Percentiles rank a stretch among this genome's conserved stretches.
phyloP scores from a whole-genome alignment of 2,888 invertebrate genomes.

The Standfussiana lucernea region DNA sequence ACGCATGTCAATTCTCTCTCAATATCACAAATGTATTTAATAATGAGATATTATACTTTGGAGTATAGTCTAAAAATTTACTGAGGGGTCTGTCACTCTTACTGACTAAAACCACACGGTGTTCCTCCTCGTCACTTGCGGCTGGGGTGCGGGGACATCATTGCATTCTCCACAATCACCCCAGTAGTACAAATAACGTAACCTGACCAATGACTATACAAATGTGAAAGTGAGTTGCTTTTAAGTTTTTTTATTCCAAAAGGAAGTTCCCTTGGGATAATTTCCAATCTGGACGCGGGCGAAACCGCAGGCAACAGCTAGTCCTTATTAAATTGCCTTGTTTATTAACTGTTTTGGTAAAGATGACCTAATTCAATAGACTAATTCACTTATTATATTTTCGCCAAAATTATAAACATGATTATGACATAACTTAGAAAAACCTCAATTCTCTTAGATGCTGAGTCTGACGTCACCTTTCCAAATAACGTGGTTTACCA shows the following conservation, averaged over 20 bases:
- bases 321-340: not conserved
- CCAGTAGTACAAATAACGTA: no score
- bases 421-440: slow-evolving; percentile 24
- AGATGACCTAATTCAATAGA: slow-evolving; percentile 28
- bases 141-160: not conserved
- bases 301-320: not conserved
- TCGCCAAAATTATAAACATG: slow-evolving; percentile 16
- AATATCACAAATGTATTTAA: not conserved
- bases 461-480: slow-evolving; percentile 32
- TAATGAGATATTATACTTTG: not conserved
- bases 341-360: not conserved
- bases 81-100: not conserved
- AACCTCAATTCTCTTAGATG: slow-evolving; percentile 25
- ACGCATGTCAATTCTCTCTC: slow-evolving; percentile 32
- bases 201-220: no score
- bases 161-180: no score
- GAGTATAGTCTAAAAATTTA: not conserved
- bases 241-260: not conserved
- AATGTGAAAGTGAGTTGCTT: no score
- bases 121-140: not conserved
- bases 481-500: slow-evolving; percentile 48
- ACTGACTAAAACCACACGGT: not conserved
- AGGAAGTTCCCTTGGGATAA: not conserved
- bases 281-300: not conserved
- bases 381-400: slow-evolving; percentile 3